Conservation (phyloP, 2,888 invertebrate species). For the Stictocephala bisonia region DNA sequence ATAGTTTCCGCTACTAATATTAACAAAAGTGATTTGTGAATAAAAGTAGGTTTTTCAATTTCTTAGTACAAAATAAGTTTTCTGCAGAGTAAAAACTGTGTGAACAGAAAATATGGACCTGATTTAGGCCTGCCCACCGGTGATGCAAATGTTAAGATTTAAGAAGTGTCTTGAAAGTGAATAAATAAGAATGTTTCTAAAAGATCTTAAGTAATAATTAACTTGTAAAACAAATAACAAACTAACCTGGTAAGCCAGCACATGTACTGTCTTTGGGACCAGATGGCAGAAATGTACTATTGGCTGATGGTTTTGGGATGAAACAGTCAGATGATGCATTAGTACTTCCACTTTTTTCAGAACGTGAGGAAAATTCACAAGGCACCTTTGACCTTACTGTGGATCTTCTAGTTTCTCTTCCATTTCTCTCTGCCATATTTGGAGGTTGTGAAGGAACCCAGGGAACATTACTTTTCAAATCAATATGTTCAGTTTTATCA, state of each 20-base stretch:
- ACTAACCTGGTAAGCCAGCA: no score
- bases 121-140: no score
- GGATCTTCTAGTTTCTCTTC: not conserved
- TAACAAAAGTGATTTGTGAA: no score
- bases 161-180: no score
- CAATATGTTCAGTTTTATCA: constrained; percentile 62
- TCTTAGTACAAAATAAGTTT: no score
- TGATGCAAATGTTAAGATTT: no score
- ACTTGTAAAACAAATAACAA: not conserved
- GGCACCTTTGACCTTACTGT: constrained; percentile 29
- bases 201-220: not conserved
- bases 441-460: constrained; percentile 40
- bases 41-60: no score
- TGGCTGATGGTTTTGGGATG: constrained; percentile 17
- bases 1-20: no score
- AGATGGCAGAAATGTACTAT: not conserved
- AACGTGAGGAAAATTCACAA: constrained; percentile 34
- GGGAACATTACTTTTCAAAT: constrained; percentile 19
- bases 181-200: not conserved
- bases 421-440: constrained; percentile 15
- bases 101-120: no score
- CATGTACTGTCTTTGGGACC: constrained; percentile 11
- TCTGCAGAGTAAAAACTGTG: no score
- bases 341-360: constrained; percentile 36
- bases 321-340: constrained; percentile 43